Evolutionary conservation across 1,140 invertebrate genomes (phyloP), one percentile per base, ranked within the genome.

Genomic region (Monomorium pharaonis): DNA sequence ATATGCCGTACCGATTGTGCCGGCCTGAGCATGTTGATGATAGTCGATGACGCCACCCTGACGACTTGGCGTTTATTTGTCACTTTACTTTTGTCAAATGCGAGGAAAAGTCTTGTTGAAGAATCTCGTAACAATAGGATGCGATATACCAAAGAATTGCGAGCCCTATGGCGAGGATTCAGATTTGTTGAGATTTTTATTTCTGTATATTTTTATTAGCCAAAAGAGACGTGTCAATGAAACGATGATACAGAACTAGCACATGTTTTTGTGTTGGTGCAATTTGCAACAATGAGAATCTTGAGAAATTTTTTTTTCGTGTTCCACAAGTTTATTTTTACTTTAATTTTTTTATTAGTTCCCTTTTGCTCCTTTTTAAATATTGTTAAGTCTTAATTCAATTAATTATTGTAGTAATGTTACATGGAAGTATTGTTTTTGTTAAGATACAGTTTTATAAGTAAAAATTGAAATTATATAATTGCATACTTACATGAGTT

Each of bases 1-100:
- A 87, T 86, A 74, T 63, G 37, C 18, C 44, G 54, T 60, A 84
- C 69, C 74, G 78, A 86, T 67, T 58, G 54, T 42, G 54, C n/a
- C 69, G 76, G 67, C 37, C 30, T 80, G 69, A 76, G 86, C 33
- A 86, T 47, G 88, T 83, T 42, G 85, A 86, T 84, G 76, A 49
- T n/a, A n/a, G n/a, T n/a, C 78, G 56, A 62, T 47, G 60, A 37
- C 62, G 58, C 47, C 74, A 80, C 74, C 74, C 65, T 62, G 54
- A 47, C 54, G 16, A 60, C 7, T 44, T 9, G 47, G 24, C 75
- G 74, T 33, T 21, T 83, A 58, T 72, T 44, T 74, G 42, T 62
- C 72, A 27, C 12, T 63, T 77, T 77, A 21, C 30, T 65, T 62
- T 63, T 30, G 12, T 44, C 12, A 49, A 49, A 63, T 21, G 21